phyloP scores from a whole-genome alignment of 1,140 invertebrate species.

The Sinonovacula constricta region DNA sequence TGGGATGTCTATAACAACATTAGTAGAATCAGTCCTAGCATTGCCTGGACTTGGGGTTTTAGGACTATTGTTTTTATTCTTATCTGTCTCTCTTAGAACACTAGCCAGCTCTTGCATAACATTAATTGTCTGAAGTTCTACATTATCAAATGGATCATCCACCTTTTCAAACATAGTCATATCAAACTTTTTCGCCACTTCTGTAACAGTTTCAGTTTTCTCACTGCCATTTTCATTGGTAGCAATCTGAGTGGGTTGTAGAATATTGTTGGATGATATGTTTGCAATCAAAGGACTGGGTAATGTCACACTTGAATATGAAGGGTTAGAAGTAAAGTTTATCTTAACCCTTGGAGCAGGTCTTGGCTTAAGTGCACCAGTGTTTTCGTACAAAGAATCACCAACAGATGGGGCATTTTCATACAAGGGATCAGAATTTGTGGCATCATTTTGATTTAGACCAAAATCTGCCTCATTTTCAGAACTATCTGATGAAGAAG shows the following conservation, averaged over 20 bases:
- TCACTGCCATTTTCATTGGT: neutral
- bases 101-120: slow-evolving; percentile 66
- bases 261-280: slow-evolving; percentile 57
- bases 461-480: neutral
- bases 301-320: slow-evolving; percentile 25
- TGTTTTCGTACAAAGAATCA: slow-evolving; percentile 23
- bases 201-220: neutral
- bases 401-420: slow-evolving; percentile 23
- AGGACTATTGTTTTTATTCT: slow-evolving; percentile 31
- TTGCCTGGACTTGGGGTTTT: neutral
- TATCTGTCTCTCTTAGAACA: slow-evolving; percentile 45
- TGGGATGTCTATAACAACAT: too few relatives aligned
- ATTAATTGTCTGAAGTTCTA: slow-evolving; percentile 67
- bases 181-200: slow-evolving; percentile 51
- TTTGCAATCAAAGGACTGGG: slow-evolving; percentile 41
- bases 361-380: slow-evolving; percentile 8
- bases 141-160: slow-evolving; percentile 68
- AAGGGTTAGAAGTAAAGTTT: neutral
- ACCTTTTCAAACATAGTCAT: slow-evolving; percentile 67
- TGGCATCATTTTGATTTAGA: neutral
- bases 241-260: slow-evolving; percentile 57
- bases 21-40: neutral
- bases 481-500: neutral
- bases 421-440: slow-evolving; percentile 25
- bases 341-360: neutral